Base-by-base conservation (phyloP, 1,140 invertebrate species). In the Drosophila mojavensis region DNA sequence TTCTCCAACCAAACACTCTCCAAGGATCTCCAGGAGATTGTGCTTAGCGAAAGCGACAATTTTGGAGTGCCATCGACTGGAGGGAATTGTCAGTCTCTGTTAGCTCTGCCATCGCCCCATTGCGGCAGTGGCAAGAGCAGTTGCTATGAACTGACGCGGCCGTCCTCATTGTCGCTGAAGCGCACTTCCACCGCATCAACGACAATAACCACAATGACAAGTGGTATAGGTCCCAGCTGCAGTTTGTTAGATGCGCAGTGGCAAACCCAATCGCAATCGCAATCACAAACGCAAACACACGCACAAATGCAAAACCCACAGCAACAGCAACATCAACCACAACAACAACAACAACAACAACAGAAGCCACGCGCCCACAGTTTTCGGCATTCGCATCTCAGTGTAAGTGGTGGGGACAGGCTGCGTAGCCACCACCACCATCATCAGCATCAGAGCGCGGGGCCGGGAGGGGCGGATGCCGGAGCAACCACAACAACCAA, bases 1-100 rank as follows among this genome's bases (percentile, higher is more conserved):
- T 88, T 90, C 59, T 91, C 88, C 30, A 91, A 91, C 68, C 89
- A 91, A 79, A 91, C 88, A 28, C 79, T 91, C 50, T 82, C 78
- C 59, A 91, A 85, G 74, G 86, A 91, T 41, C 72, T 92, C 30
- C 86, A 91, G 24, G 91, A 92, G 67, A 81, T 90, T 53, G 81
- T 90, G 61, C 72, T 84, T 33, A 84, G 75, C 70, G 86, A 91
- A 63, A 79, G 67, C 28, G 88, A 91, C 20, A 85, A 75, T 75
- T 63, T 36, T 11, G 67, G 62, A 15, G 43, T 48, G 26, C 28
- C 56, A 20, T 51, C 47, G 33, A 47, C 53, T 59, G 70, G 51
- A 62, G 80, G 33, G 56, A 77, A 90, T 67, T 90, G 90, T 50
- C 90, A 91, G 64, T 85, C 90, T n/a, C 26, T 91, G 53, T 45